These are phyloP conservation scores for Anthophora plumipes DNA, from an alignment of 2,888 invertebrate species.

Conservation along the genomic window DNA sequence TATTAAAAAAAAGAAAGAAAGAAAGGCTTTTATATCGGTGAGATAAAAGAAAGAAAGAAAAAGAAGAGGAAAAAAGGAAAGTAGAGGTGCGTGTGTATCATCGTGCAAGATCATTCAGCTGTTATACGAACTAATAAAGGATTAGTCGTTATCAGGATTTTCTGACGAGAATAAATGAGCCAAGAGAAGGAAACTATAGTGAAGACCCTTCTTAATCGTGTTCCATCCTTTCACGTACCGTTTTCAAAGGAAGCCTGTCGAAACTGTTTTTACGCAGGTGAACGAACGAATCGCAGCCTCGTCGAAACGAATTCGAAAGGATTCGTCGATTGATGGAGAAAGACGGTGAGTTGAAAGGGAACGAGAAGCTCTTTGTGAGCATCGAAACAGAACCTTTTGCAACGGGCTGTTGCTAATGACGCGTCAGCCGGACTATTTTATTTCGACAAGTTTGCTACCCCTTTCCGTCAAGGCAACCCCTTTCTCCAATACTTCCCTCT, in stretches of 20 bases:
- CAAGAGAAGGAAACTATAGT: neutral
- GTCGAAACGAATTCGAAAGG: slow-evolving; percentile 38
- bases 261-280: slow-evolving; percentile 36
- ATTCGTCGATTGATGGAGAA: slow-evolving; percentile 39
- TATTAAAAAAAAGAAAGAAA: too few species aligned
- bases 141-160: slow-evolving; percentile 22
- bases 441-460: slow-evolving; percentile 52
- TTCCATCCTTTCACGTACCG: slow-evolving; percentile 27
- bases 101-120: neutral
- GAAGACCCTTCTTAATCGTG: slow-evolving; percentile 26
- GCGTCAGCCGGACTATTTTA: slow-evolving; percentile 55
- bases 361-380: slow-evolving; percentile 47
- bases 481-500: slow-evolving; percentile 38
- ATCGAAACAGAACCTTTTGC: slow-evolving; percentile 53
- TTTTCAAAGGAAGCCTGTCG: slow-evolving; percentile 12
- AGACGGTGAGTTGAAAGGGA: slow-evolving; percentile 16
- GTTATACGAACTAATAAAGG: slow-evolving; percentile 18
- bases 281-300: slow-evolving; percentile 39
- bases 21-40: too few species aligned
- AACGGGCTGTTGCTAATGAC: slow-evolving; percentile 71
- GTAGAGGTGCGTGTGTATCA: neutral
- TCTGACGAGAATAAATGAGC: slow-evolving; percentile 37
- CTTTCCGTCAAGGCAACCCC: slow-evolving; percentile 39
- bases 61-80: too few species aligned
- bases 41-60: too few species aligned